Evolutionary conservation across 2,888 invertebrate species (phyloP).

Genomic region (Xestia xanthographa): DNA sequence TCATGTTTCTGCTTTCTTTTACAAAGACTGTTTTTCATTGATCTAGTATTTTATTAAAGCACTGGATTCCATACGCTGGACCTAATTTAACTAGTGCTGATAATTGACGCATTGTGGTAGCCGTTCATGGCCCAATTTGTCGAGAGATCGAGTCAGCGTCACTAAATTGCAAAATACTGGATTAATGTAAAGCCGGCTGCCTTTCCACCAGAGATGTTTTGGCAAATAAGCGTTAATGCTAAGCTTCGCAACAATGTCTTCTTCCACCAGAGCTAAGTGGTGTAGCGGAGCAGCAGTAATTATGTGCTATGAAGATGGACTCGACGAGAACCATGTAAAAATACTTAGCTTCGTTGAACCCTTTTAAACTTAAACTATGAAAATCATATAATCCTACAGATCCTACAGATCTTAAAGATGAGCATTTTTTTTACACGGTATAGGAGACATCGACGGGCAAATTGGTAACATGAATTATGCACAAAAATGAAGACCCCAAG

Average conservation of each 20-base stretch:
- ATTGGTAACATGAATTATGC: not conserved
- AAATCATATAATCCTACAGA: too few relatives aligned
- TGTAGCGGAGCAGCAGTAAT: not conserved
- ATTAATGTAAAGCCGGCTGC: not conserved
- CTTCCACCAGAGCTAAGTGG: not conserved
- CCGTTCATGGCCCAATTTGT: not conserved
- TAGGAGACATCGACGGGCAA: not conserved
- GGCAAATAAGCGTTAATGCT: not conserved
- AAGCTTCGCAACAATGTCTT: not conserved
- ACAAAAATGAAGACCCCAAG: not conserved
- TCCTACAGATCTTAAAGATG: too few relatives aligned
- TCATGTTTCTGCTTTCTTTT: not conserved
- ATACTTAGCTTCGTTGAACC: not conserved
- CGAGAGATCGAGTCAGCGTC: not conserved
- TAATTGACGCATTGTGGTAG: too few relatives aligned
- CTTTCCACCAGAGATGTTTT: not conserved
- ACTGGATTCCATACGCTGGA: too few relatives aligned
- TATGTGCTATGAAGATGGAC: not conserved
- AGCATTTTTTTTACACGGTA: not conserved
- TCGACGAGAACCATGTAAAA: not conserved
- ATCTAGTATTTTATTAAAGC: constrained; percentile 14
- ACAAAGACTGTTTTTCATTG: not conserved
- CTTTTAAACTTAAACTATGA: not conserved
- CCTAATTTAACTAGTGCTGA: too few relatives aligned
- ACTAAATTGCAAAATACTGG: not conserved